phyloP scores from a whole-genome alignment of 1,140 invertebrate genomes.

The Drosophila mayri region DNA sequence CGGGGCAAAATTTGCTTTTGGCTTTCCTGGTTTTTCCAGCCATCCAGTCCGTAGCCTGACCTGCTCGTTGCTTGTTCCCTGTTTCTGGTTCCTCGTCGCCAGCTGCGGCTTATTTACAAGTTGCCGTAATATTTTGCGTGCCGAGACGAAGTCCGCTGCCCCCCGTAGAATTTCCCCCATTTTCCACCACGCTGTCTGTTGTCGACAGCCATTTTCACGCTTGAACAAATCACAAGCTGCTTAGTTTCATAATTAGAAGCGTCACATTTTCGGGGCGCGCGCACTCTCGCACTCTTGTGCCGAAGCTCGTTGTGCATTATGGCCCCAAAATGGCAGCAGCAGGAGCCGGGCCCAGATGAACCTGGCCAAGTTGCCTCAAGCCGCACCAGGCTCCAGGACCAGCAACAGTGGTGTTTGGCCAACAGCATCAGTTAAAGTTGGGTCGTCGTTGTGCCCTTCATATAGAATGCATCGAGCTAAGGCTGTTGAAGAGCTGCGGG shows the following conservation, averaged over 20 bases:
- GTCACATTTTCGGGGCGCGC: conserved; percentile 73
- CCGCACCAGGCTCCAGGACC: conserved; percentile 9
- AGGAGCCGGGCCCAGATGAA: conserved; percentile 41
- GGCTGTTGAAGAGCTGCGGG: neutral
- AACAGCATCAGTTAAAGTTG: conserved; percentile 42
- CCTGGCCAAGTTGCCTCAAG: conserved; percentile 38
- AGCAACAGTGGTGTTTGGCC: conserved; percentile 28
- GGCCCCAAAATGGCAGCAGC: conserved; percentile 48
- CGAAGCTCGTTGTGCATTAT: conserved; percentile 75
- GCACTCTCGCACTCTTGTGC: conserved; percentile 57
- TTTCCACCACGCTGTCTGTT: conserved; percentile 49
- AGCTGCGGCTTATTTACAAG: conserved; percentile 83
- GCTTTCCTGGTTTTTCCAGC: conserved; percentile 62
- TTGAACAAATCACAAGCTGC: conserved; percentile 83
- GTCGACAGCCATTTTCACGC: conserved; percentile 83
- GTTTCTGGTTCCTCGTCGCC: conserved; percentile 36
- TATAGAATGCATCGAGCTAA: conserved; percentile 43
- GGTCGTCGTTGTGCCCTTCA: neutral
- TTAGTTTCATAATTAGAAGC: conserved; percentile 84
- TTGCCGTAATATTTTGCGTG: conserved; percentile 83
- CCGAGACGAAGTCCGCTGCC: conserved; percentile 39
- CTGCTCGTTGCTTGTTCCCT: conserved; percentile 33
- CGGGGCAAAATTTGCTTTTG: conserved; percentile 74
- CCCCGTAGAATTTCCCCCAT: neutral
- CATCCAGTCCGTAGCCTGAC: conserved; percentile 41